These are phyloP conservation scores for Discoglossus pictus DNA, from an alignment of 2,797 vertebrate species.

Conservation along the genomic window DNA sequence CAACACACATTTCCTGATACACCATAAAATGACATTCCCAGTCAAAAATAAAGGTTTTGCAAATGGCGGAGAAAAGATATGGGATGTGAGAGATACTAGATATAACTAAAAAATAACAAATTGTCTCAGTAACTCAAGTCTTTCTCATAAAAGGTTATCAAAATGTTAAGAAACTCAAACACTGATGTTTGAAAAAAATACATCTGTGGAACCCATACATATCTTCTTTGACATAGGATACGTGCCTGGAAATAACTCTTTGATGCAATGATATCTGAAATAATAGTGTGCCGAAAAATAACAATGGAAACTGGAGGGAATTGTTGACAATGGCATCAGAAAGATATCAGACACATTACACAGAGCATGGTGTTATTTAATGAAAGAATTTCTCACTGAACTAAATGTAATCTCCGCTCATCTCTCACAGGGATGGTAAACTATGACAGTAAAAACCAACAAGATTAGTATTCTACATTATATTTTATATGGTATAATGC, in stretches of 20 bases:
- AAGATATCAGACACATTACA: conserved; percentile 50
- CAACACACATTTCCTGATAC: background rate
- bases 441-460: background rate
- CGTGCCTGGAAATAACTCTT: conserved; percentile 46
- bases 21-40: conserved; percentile 9
- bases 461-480: background rate
- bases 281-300: conserved; percentile 56
- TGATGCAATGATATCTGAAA: conserved; percentile 60
- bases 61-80: background rate
- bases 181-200: conserved; percentile 33
- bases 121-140: background rate
- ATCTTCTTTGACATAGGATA: conserved; percentile 54
- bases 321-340: conserved; percentile 57
- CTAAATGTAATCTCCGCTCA: conserved; percentile 28
- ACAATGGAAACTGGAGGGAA: conserved; percentile 54
- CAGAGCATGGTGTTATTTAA: conserved; percentile 44
- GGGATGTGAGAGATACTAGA: background rate
- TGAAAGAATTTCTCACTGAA: conserved; percentile 51
- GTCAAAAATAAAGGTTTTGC: background rate
- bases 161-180: conserved; percentile 26
- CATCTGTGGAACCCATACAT: conserved; percentile 43
- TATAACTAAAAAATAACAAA: conserved; percentile 25
- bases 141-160: conserved; percentile 11
- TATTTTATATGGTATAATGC: too few relatives aligned
- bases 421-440: background rate